Evolutionary conservation across 2,113 vertebrate genomes (phyloP).

Genomic region (Drymodes brunneopygia): DNA sequence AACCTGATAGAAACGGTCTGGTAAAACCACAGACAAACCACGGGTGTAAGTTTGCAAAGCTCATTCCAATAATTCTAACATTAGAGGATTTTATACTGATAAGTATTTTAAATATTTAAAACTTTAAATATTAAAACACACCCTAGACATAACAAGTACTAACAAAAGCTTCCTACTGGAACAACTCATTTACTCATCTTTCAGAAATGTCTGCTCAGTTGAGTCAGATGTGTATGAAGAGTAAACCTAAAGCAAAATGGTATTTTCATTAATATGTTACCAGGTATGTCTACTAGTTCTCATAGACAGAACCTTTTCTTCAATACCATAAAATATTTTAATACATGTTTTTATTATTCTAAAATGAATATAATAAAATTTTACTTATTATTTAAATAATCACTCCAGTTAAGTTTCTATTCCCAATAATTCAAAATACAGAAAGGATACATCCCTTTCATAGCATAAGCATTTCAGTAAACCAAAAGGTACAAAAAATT

Average conservation of each 20-base stretch:
- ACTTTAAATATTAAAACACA: not conserved
- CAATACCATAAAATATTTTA: not conserved
- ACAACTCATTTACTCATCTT: not conserved
- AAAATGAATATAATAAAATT: not conserved
- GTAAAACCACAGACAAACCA: not conserved
- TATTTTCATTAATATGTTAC: not conserved
- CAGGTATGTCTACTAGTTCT: not conserved
- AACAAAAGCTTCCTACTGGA: not conserved
- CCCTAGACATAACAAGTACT: not conserved
- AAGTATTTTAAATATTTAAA: not conserved
- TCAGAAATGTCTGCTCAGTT: not conserved
- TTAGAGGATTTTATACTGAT: not conserved
- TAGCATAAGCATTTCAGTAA: not conserved
- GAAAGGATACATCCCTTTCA: not conserved
- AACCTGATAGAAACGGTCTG: not conserved
- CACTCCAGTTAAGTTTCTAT: not conserved
- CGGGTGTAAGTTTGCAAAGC: not conserved
- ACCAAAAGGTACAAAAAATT: not conserved
- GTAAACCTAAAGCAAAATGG: not conserved
- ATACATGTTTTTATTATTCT: not conserved
- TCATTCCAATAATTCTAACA: not conserved
- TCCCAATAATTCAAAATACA: not conserved
- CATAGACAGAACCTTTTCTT: not conserved
- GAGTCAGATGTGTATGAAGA: not conserved
- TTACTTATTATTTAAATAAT: not conserved